Evolutionary conservation across 2,797 vertebrate genomes (phyloP).

Genomic region (Siniperca scherzeri): DNA sequence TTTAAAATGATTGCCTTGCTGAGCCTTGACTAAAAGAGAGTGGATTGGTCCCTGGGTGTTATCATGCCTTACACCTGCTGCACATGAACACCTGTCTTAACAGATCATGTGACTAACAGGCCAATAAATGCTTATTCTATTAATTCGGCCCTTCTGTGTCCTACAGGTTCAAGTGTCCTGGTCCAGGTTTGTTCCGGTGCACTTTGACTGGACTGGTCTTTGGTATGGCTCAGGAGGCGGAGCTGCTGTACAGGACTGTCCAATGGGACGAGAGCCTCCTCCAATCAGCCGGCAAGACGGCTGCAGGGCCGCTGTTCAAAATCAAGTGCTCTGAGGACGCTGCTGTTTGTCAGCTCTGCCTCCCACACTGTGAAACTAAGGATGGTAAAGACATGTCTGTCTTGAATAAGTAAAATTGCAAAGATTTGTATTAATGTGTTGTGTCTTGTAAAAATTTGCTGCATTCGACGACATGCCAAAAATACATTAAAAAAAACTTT

Average conservation of each 20-base stretch:
- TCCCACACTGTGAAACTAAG: conserved; percentile 61
- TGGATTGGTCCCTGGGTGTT: too few species aligned
- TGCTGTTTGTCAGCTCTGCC: conserved; percentile 35
- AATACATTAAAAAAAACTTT: too few species aligned
- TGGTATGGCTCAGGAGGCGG: conserved; percentile 39
- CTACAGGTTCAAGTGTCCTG: conserved; percentile 51
- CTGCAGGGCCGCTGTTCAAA: conserved; percentile 54
- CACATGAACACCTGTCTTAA: too few species aligned
- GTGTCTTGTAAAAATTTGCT: too few species aligned
- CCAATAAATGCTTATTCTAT: too few species aligned
- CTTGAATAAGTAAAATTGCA: background rate
- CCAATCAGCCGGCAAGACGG: conserved; percentile 25
- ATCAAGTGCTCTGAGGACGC: conserved; percentile 28
- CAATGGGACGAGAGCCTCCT: conserved; percentile 59
- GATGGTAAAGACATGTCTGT: conserved; percentile 22
- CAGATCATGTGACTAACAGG: too few species aligned
- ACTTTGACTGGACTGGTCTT: conserved; percentile 57
- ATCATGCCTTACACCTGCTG: too few species aligned
- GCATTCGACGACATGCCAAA: too few species aligned
- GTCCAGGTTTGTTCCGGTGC: conserved; percentile 59
- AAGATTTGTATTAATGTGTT: background rate
- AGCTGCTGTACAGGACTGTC: conserved; percentile 48
- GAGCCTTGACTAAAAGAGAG: too few species aligned
- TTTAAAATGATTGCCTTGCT: too few species aligned
- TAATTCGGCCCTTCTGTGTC: background rate